A percentile compares a stretch with the other conserved stretches of the same genome.
Evolutionary conservation across 2,113 vertebrate species (phyloP).

Genomic region (Epinephelus moara): DNA sequence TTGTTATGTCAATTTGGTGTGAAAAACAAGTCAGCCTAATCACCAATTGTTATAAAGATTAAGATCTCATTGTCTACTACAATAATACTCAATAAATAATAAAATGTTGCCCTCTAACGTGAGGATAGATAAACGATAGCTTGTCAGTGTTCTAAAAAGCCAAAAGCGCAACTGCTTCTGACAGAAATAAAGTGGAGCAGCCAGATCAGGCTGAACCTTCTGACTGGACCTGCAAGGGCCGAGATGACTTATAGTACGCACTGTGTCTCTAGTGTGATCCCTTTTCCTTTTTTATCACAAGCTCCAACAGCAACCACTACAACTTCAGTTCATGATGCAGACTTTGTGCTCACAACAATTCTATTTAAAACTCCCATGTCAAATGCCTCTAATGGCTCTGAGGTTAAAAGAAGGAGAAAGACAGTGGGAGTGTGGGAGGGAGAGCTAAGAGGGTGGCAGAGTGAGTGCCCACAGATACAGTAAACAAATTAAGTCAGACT

Average conservation of each 20-base stretch:
- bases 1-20: too few relatives aligned
- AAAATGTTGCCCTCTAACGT: constrained; percentile 19
- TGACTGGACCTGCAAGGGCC: constrained; percentile 28
- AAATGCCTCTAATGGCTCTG: constrained; percentile 66
- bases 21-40: too few relatives aligned
- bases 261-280: constrained; percentile 19
- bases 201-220: constrained; percentile 36
- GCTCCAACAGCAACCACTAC: constrained; percentile 39
- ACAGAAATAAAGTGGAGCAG: constrained; percentile 47
- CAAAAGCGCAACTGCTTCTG: constrained; percentile 46
- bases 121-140: constrained; percentile 23
- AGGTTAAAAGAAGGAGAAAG: constrained; percentile 73
- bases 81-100: not conserved
- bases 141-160: constrained; percentile 50
- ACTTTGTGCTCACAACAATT: constrained; percentile 59
- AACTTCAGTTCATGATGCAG: constrained; percentile 39
- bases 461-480: constrained; percentile 76
- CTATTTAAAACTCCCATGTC: constrained; percentile 76
- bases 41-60: not conserved
- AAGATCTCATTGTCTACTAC: constrained; percentile 9
- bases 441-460: constrained; percentile 63
- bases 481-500: constrained; percentile 85
- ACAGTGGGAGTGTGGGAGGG: constrained; percentile 54
- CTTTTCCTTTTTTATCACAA: constrained; percentile 25
- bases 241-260: constrained; percentile 46